Percentiles rank a stretch among this genome's conserved stretches.
Evolutionary conservation across 2,797 vertebrate species (phyloP).

Genomic region (Protosalanx chinensis): DNA sequence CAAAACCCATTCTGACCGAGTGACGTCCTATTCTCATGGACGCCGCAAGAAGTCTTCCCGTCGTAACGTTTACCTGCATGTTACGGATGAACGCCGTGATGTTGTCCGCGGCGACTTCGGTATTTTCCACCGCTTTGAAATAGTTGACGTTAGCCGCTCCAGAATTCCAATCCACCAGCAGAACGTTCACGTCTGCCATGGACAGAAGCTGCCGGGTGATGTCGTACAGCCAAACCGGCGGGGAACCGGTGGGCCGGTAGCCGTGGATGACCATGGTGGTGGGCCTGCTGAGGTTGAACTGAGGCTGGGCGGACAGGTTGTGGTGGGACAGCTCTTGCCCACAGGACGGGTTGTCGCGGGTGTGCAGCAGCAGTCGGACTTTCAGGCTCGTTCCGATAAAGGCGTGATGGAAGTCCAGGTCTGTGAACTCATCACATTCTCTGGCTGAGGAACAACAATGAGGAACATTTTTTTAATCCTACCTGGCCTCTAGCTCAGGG

Average conservation of each 20-base stretch:
- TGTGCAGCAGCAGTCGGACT: slow-evolving; percentile 80
- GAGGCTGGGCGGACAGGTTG: slow-evolving; percentile 61
- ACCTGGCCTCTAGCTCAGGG: no score
- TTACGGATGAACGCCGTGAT: slow-evolving; percentile 71
- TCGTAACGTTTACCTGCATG: background rate
- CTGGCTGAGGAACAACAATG: slow-evolving; percentile 60
- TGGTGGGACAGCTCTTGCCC: slow-evolving; percentile 67
- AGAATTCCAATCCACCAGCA: slow-evolving; percentile 92
- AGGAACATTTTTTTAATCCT: no score
- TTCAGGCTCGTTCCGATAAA: slow-evolving; percentile 73
- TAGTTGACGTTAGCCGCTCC: slow-evolving; percentile 88
- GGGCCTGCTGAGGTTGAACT: slow-evolving; percentile 67
- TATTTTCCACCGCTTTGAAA: slow-evolving; percentile 74
- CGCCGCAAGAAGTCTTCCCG: background rate
- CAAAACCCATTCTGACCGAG: background rate
- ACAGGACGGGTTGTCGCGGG: slow-evolving; percentile 70
- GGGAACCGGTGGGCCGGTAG: slow-evolving; percentile 82
- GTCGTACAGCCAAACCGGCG: slow-evolving; percentile 75
- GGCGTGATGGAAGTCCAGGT: slow-evolving; percentile 73
- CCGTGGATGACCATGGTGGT: slow-evolving; percentile 88
- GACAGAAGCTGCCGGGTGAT: slow-evolving; percentile 65
- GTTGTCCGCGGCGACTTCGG: slow-evolving; percentile 68
- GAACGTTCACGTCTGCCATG: slow-evolving; percentile 75
- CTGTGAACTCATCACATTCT: slow-evolving; percentile 79
- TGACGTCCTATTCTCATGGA: background rate